Conservation (phyloP, 2,888 invertebrate species). For the Oxycera nigricornis region DNA sequence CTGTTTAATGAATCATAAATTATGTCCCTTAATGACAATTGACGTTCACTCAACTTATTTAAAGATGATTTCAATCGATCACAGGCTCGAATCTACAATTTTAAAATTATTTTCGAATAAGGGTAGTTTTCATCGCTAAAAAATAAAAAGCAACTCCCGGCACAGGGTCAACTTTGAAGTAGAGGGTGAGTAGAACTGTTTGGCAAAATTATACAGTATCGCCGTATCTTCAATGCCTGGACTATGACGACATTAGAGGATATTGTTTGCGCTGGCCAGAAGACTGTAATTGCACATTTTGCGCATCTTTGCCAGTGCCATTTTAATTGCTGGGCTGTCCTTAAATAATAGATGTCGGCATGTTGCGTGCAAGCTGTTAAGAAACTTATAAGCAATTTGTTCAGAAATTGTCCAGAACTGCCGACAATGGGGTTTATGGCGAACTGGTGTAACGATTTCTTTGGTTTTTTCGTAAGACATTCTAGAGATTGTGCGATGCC, state of each 20-base stretch:
- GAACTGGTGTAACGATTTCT: not conserved
- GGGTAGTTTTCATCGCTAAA: no score
- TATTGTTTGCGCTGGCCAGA: not conserved
- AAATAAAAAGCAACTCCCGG: no score
- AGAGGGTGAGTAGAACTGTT: no score
- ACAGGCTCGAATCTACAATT: not conserved
- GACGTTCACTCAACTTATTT: not conserved
- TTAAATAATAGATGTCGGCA: not conserved
- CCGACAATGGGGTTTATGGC: not conserved
- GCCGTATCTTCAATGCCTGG: no score
- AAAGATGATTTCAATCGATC: slow-evolving; percentile 2
- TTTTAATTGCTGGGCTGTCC: not conserved
- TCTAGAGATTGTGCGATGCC: not conserved
- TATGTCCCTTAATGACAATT: not conserved
- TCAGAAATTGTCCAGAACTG: not conserved
- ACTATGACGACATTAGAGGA: not conserved
- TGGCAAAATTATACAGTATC: no score
- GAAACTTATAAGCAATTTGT: not conserved
- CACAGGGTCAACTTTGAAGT: no score
- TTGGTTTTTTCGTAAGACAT: not conserved
- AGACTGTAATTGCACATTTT: not conserved
- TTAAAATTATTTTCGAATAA: slow-evolving; percentile 1
- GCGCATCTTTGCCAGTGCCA: not conserved
- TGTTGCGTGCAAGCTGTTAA: not conserved
- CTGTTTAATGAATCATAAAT: slow-evolving; percentile 1